These are phyloP conservation scores for Gastrophysa polygoni DNA, from an alignment of 2,888 invertebrate species.

Conservation along the genomic window DNA sequence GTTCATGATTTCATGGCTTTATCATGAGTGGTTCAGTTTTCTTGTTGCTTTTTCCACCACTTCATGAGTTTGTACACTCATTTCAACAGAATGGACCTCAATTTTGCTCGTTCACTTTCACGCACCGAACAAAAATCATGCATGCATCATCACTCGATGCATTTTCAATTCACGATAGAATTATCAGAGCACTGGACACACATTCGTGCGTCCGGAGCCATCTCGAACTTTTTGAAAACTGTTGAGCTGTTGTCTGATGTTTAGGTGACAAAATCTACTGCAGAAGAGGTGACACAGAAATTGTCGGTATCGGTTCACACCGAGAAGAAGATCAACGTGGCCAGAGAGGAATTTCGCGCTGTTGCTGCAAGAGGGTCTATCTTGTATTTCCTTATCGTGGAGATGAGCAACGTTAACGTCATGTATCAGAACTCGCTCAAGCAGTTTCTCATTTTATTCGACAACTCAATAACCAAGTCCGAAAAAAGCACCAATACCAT, in stretches of 20 bases:
- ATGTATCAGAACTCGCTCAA: constrained; percentile 98
- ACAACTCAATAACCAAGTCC: constrained; percentile 91
- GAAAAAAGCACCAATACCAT: constrained; percentile 81
- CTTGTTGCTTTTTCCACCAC: too few species aligned
- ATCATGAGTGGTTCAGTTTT: too few species aligned
- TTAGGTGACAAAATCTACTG: constrained; percentile 72
- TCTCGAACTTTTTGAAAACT: too few species aligned
- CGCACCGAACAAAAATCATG: too few species aligned
- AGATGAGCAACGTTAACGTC: constrained; percentile 94
- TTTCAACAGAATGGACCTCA: too few species aligned
- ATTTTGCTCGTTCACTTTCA: too few species aligned
- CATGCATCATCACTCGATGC: too few species aligned
- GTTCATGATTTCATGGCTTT: too few species aligned
- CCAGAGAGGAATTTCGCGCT: constrained; percentile 93
- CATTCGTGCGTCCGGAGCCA: too few species aligned
- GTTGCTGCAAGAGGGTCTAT: constrained; percentile 95
- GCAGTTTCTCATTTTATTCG: constrained; percentile 92
- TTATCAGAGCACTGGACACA: too few species aligned
- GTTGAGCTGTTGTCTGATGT: background rate
- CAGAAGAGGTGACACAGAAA: constrained; percentile 95
- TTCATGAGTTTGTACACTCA: too few species aligned
- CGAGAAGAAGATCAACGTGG: constrained; percentile 91
- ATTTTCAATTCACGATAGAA: too few species aligned
- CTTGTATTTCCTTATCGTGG: constrained; percentile 93
- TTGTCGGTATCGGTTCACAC: constrained; percentile 90